phyloP scores from a whole-genome alignment of 2,888 invertebrate species.

The Exocentrus adspersus region DNA sequence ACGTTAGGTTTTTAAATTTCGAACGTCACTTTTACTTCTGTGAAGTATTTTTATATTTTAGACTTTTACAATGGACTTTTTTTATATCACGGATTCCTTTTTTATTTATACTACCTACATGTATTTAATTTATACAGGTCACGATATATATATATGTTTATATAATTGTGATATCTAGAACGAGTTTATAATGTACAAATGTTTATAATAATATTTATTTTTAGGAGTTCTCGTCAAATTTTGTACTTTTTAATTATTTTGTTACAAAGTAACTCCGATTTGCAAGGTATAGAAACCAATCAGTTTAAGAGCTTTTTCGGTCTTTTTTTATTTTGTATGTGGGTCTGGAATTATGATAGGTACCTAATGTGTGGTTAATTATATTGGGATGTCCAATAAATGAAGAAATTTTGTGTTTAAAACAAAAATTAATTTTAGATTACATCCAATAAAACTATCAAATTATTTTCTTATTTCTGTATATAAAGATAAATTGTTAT shows the following conservation, averaged over 20 bases:
- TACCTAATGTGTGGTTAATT: too few relatives aligned
- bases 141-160: constrained; percentile 28
- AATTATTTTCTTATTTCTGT: too few relatives aligned
- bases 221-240: constrained; percentile 34
- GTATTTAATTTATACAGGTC: constrained; percentile 33
- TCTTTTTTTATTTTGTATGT: background rate
- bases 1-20: constrained; percentile 65
- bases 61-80: constrained; percentile 18
- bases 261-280: constrained; percentile 40
- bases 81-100: constrained; percentile 5
- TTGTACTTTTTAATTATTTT: constrained; percentile 20
- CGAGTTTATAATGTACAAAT: constrained; percentile 22
- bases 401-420: too few relatives aligned
- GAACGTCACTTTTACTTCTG: constrained; percentile 28
- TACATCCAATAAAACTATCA: too few relatives aligned
- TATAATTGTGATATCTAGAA: constrained; percentile 37
- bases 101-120: constrained; percentile 34
- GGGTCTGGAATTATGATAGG: background rate
- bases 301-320: background rate
- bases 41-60: constrained; percentile 35
- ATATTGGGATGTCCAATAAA: too few relatives aligned
- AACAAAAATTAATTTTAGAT: too few relatives aligned
- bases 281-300: background rate
- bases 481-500: too few relatives aligned
- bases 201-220: constrained; percentile 21